Evolutionary conservation across 2,888 invertebrate genomes (phyloP).

Genomic region (Melipona bicolor): DNA sequence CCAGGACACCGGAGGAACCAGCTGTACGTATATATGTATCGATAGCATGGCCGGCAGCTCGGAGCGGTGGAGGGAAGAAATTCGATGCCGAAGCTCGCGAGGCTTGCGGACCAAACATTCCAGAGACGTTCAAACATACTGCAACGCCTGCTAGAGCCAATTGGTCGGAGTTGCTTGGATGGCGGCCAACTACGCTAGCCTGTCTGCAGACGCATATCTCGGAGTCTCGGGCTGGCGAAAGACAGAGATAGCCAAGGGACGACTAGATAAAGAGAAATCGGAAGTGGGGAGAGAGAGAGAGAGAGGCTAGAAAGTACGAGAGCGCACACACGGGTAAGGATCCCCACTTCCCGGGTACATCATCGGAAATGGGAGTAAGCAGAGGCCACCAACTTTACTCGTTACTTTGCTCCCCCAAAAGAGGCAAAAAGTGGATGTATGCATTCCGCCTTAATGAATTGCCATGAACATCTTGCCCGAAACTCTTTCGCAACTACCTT

Average conservation of each 20-base stretch:
- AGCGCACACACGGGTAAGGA: constrained; percentile 5
- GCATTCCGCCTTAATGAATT: constrained; percentile 61
- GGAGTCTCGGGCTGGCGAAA: constrained; percentile 40
- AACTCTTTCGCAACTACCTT: constrained; percentile 5
- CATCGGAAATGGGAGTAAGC: constrained; percentile 56
- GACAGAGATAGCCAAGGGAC: constrained; percentile 34
- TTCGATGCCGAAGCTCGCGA: constrained; percentile 49
- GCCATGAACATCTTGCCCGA: constrained; percentile 54
- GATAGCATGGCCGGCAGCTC: neutral
- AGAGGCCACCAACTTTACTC: constrained; percentile 77
- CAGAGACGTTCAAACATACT: constrained; percentile 69
- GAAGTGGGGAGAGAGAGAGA: neutral
- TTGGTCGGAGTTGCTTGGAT: constrained; percentile 81
- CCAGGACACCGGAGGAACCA: constrained; percentile 48
- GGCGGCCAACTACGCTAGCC: constrained; percentile 76
- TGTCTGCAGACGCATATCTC: constrained; percentile 75
- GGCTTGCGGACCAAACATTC: constrained; percentile 70
- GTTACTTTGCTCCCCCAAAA: constrained; percentile 70
- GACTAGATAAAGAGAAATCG: constrained; percentile 32
- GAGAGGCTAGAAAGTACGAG: constrained; percentile 10
- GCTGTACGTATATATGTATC: neutral
- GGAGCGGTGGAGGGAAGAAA: constrained; percentile 35
- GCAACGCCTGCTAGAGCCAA: constrained; percentile 73
- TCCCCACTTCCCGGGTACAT: constrained; percentile 28
- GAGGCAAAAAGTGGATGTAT: constrained; percentile 30